These are phyloP conservation scores for Piezodorus guildinii DNA, from an alignment of 1,140 invertebrate genomes.

Conservation along the genomic window DNA sequence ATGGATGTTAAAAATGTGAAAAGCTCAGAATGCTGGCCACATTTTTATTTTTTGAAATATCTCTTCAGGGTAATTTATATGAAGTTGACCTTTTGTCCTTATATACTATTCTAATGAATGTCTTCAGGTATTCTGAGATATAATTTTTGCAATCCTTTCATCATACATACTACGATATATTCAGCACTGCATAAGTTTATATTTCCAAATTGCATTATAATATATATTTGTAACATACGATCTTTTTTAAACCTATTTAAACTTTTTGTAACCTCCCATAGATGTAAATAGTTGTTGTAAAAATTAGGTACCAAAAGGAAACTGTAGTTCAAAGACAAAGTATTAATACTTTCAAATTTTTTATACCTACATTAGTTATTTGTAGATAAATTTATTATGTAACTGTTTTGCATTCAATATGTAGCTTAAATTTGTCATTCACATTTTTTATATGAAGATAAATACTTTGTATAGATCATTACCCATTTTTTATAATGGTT, in stretches of 20 bases:
- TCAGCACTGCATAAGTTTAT: slow-evolving; percentile 12
- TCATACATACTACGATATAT: slow-evolving; percentile 5
- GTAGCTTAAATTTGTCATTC: slow-evolving; percentile 15
- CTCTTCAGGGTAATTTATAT: slow-evolving; percentile 21
- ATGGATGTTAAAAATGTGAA: slow-evolving; percentile 9
- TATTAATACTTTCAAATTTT: slow-evolving; percentile 22
- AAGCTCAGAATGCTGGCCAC: background rate
- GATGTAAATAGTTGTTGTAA: slow-evolving; percentile 27
- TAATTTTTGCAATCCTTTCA: slow-evolving; percentile 4
- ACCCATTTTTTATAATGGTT: slow-evolving; percentile 10
- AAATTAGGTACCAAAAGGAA: slow-evolving; percentile 23
- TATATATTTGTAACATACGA: slow-evolving; percentile 23
- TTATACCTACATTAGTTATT: slow-evolving; percentile 20
- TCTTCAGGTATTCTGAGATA: slow-evolving; percentile 15
- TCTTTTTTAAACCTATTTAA: slow-evolving; percentile 20
- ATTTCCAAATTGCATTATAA: slow-evolving; percentile 25
- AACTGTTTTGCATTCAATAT: slow-evolving; percentile 9
- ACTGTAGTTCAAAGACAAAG: slow-evolving; percentile 25
- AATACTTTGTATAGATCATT: slow-evolving; percentile 15
- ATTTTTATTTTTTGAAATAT: slow-evolving; percentile 19
- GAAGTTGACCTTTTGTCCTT: slow-evolving; percentile 7
- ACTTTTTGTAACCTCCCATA: slow-evolving; percentile 23
- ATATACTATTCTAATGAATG: slow-evolving; percentile 14
- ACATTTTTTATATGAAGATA: slow-evolving; percentile 14
- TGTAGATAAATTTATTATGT: slow-evolving; percentile 18